Conservation (phyloP, 2,888 invertebrate species). For the Lumbricus terrestris region DNA sequence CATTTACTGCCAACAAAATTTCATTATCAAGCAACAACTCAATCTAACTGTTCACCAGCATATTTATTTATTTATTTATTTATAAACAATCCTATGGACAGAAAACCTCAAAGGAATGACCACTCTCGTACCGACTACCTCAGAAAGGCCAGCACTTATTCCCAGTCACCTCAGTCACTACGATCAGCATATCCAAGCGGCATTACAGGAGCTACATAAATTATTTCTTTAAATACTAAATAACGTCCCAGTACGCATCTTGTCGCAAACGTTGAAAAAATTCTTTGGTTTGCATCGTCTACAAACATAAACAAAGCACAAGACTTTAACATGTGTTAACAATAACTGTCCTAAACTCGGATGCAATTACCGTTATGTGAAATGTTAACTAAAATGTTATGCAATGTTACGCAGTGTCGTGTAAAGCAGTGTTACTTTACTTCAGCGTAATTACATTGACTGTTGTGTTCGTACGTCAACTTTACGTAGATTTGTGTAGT, state of each 20-base stretch:
- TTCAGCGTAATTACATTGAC: neutral
- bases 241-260: neutral
- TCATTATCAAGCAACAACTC: neutral
- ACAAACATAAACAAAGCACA: neutral
- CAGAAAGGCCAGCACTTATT: neutral
- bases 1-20: neutral
- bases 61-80: neutral
- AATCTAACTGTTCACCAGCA: neutral
- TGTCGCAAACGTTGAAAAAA: neutral
- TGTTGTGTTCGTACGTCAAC: neutral
- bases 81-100: neutral
- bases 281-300: neutral
- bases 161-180: neutral
- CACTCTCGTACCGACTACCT: neutral
- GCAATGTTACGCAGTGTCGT: neutral
- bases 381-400: slow-evolving; percentile 3
- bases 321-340: neutral
- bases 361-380: neutral
- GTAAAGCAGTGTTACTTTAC: neutral
- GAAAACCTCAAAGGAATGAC: neutral
- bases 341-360: neutral
- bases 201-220: neutral
- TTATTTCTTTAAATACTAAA: neutral
- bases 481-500: neutral
- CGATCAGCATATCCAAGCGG: neutral